Evolutionary conservation across 2,113 vertebrate genomes (phyloP), one percentile per base, ranked within the genome.

Genomic region (Meles meles): DNA sequence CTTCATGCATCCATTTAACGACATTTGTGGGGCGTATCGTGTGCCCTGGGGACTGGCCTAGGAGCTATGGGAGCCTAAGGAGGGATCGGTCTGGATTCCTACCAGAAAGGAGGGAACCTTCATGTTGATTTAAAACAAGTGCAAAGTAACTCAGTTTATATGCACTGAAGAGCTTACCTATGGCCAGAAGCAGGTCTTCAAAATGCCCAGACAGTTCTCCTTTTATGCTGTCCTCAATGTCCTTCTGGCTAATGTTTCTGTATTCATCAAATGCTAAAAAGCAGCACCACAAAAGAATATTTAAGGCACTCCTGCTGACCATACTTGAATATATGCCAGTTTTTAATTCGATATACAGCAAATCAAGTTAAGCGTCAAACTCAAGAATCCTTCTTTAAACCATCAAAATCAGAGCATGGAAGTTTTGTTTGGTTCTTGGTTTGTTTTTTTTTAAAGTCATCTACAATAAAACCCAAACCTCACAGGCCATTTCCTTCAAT

Each of bases 201-300:
- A 99, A 98, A 92, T 97, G 49, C 34, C 99, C 99, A 34, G 99
- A 99, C 98, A 99, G 99, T 98, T 99, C 99, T 20, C 99, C 98
- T 97, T 99, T 98, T 44, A 99, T 99, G 98, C 99, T 99, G 71
- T 99, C 98, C 98, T 99, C 99, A 65, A 99, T 98, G 83, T 98
- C 99, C 98, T 99, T 99, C 92, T 99, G 99, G 92, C 99, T 99
- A 29, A 99, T 96, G n/a, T 86, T 98, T 98, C 98, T 99, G 98
- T 99, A 99, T 95, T 99, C 99, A 1, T 99, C 98, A 98, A 99
- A 98, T 80, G 99, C 99, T 99, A 97, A 72, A 79, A 96, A 90
- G n/a, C 20, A 95, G 31, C 34, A 94, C 23, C 84, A 72, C 47
- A 96, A 90, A 95, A 89, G 96, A 87, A 94, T 23, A 92, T 87